Evolutionary conservation across 35 echinoderm and acorn worm species (phyloP).

Genomic region (Nesometra sesokonis): DNA sequence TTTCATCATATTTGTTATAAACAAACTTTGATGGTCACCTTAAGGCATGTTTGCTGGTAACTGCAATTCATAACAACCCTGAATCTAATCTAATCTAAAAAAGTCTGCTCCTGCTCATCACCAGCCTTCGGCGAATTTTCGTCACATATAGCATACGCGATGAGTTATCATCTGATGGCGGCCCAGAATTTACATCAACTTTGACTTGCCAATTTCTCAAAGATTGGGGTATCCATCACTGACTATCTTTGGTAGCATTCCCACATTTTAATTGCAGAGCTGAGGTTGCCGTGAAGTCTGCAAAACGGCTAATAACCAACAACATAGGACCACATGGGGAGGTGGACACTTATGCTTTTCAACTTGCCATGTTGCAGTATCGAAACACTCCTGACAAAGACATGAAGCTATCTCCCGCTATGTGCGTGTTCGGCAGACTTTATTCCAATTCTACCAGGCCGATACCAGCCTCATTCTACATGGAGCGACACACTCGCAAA

Average conservation of each 20-base stretch:
- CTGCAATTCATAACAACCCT: too few species aligned
- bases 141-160: slow-evolving; percentile 10
- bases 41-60: too few species aligned
- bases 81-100: too few species aligned
- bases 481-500: background rate
- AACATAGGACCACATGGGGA: slow-evolving; percentile 18
- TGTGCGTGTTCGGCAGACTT: slow-evolving; percentile 29
- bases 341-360: slow-evolving; percentile 30
- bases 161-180: slow-evolving; percentile 24
- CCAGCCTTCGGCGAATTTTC: slow-evolving; percentile 15
- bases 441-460: slow-evolving; percentile 13
- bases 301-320: slow-evolving; percentile 26
- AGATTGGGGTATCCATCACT: slow-evolving; percentile 13
- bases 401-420: slow-evolving; percentile 26
- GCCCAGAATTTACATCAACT: slow-evolving; percentile 15
- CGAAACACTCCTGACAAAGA: slow-evolving; percentile 32
- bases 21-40: too few species aligned
- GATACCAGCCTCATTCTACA: slow-evolving; percentile 16
- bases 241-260: slow-evolving; percentile 20
- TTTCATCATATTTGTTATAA: too few species aligned
- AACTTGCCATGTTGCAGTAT: slow-evolving; percentile 30
- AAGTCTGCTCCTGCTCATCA: too few species aligned
- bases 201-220: background rate
- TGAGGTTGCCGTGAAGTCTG: slow-evolving; percentile 30
- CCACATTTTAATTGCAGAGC: slow-evolving; percentile 18